Evolutionary conservation across 23 tunicate genomes (phyloP).

Genomic region (Clavelina lepadiformis): DNA sequence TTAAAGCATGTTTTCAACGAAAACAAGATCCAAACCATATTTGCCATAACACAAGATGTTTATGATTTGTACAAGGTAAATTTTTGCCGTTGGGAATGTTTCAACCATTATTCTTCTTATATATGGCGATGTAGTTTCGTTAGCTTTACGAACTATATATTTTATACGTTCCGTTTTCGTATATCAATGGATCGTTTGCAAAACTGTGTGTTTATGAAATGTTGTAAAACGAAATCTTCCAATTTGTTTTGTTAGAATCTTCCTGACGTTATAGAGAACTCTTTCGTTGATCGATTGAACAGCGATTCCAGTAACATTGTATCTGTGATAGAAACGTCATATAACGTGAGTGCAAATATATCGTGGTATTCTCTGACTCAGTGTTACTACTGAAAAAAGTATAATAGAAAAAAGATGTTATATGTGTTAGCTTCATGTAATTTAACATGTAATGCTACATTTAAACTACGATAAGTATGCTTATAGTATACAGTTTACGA

Average conservation of each 20-base stretch:
- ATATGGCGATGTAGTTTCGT: background rate
- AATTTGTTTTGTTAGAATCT: conserved; percentile 33
- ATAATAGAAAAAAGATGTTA: too few relatives aligned
- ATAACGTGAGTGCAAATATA: conserved; percentile 60
- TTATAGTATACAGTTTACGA: too few relatives aligned
- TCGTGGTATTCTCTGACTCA: too few relatives aligned
- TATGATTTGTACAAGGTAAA: conserved; percentile 47
- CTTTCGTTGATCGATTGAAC: conserved; percentile 36
- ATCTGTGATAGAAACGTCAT: conserved; percentile 41
- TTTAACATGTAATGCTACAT: too few relatives aligned
- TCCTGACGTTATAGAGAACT: conserved; percentile 38
- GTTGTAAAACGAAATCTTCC: background rate
- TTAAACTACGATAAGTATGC: too few relatives aligned
- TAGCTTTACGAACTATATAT: background rate
- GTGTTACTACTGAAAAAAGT: too few relatives aligned
- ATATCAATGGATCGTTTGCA: too few relatives aligned
- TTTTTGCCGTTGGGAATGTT: too few relatives aligned
- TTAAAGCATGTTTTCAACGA: conserved; percentile 50
- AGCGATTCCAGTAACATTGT: conserved; percentile 73
- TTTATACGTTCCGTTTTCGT: background rate
- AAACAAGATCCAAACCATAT: conserved; percentile 75
- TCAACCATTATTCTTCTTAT: too few relatives aligned
- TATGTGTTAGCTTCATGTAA: too few relatives aligned
- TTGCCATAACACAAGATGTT: conserved; percentile 69
- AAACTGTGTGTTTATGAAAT: background rate